Evolutionary conservation across 1,140 invertebrate species (phyloP).

Genomic region (Calycopis cecrops): DNA sequence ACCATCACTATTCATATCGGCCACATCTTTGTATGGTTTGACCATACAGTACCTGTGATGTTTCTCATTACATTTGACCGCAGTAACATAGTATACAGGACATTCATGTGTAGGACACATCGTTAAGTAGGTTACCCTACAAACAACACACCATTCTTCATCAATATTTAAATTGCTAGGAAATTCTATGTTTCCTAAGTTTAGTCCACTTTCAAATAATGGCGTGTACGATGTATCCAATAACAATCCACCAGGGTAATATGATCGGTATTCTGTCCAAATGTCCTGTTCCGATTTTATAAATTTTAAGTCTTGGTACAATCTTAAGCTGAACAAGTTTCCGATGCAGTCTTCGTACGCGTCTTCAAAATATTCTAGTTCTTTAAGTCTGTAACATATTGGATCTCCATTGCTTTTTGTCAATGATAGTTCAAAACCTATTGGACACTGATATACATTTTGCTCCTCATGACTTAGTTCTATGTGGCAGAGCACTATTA

Average conservation of each 20-base stretch:
- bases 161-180: constrained; percentile 36
- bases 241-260: constrained; percentile 61
- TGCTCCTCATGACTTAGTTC: constrained; percentile 3
- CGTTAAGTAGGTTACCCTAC: no score
- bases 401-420: constrained; percentile 27
- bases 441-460: constrained; percentile 30
- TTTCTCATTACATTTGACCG: constrained; percentile 47
- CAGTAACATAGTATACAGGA: constrained; percentile 43
- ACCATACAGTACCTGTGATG: constrained; percentile 63
- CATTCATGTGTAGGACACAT: no score
- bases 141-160: constrained; percentile 46
- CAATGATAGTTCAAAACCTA: constrained; percentile 40
- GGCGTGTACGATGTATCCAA: constrained; percentile 53
- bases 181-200: constrained; percentile 31
- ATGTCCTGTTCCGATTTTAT: constrained; percentile 36
- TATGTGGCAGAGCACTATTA: constrained; percentile 2
- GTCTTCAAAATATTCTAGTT: constrained; percentile 46
- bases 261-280: constrained; percentile 61
- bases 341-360: constrained; percentile 51
- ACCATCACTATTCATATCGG: constrained; percentile 30
- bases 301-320: constrained; percentile 42
- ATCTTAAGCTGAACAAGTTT: constrained; percentile 47
- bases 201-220: constrained; percentile 28
- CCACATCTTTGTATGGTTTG: constrained; percentile 40
- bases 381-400: constrained; percentile 50